Conservation (phyloP, 2,113 vertebrate genomes). For the Oryzias melastigma region DNA sequence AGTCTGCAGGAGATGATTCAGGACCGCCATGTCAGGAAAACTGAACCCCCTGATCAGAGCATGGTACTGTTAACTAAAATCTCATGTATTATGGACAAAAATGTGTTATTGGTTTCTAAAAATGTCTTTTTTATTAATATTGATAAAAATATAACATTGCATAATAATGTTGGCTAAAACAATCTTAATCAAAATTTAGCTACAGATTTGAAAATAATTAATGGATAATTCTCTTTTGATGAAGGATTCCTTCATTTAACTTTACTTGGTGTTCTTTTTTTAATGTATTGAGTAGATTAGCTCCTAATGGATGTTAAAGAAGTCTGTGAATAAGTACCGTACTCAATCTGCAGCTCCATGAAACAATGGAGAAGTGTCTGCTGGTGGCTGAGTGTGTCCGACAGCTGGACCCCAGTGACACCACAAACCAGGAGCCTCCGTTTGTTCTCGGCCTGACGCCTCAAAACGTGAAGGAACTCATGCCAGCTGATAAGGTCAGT, state of each 20-base stretch:
- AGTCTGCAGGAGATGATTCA: conserved; percentile 81
- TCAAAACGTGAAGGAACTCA: conserved; percentile 73
- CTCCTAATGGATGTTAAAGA: not conserved
- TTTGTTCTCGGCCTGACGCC: conserved; percentile 73
- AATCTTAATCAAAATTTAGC: no score
- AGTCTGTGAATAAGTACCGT: not conserved
- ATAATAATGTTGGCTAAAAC: no score
- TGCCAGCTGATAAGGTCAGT: conserved; percentile 74
- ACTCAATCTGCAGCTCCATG: conserved; percentile 71
- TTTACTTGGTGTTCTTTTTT: no score
- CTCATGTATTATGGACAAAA: not conserved
- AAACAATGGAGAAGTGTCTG: conserved; percentile 80
- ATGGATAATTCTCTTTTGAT: no score
- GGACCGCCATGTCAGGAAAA: conserved; percentile 74
- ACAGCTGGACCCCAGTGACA: conserved; percentile 66
- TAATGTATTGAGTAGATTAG: not conserved
- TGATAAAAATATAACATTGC: not conserved
- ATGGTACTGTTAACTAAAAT: conserved; percentile 61
- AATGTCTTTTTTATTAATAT: not conserved
- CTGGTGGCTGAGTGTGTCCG: conserved; percentile 76
- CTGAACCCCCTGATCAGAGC: conserved; percentile 69
- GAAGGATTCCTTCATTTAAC: no score
- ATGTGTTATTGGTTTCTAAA: not conserved
- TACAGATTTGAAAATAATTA: no score
- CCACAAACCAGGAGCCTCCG: conserved; percentile 44